Evolutionary conservation across 2,797 vertebrate genomes (phyloP).

Genomic region (Streptopelia turtur): DNA sequence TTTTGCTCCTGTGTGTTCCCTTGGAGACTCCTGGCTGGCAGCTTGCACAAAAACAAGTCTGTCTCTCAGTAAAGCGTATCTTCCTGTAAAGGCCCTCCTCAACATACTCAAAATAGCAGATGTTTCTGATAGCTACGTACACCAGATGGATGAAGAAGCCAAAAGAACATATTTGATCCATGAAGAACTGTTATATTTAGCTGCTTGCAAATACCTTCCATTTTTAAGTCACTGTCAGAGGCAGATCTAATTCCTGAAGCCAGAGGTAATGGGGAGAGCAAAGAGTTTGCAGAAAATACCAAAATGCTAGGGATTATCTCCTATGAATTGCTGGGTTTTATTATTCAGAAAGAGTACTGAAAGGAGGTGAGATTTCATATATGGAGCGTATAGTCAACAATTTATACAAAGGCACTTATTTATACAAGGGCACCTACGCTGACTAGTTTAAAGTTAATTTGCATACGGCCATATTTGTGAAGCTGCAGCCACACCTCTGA

Average conservation of each 20-base stretch:
- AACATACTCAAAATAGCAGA: conserved; percentile 23
- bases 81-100: conserved; percentile 1
- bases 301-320: neutral
- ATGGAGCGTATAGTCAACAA: accelerated
- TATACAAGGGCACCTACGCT: neutral
- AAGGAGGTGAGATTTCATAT: neutral
- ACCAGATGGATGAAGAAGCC: neutral
- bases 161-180: conserved; percentile 16
- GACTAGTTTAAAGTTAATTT: neutral
- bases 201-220: neutral
- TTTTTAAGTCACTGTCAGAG: neutral
- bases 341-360: neutral
- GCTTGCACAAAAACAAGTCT: neutral
- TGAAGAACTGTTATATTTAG: conserved; percentile 24
- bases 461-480: neutral
- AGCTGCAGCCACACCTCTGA: neutral
- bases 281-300: neutral
- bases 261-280: neutral
- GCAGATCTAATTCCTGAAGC: neutral
- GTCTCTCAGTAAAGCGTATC: neutral
- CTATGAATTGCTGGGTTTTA: neutral
- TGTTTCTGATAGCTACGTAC: neutral
- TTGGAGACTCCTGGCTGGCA: neutral
- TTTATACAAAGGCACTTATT: neutral
- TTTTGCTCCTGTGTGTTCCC: conserved; percentile 6